phyloP scores from a whole-genome alignment of 2,797 vertebrate genomes.

The Helostoma temminkii region DNA sequence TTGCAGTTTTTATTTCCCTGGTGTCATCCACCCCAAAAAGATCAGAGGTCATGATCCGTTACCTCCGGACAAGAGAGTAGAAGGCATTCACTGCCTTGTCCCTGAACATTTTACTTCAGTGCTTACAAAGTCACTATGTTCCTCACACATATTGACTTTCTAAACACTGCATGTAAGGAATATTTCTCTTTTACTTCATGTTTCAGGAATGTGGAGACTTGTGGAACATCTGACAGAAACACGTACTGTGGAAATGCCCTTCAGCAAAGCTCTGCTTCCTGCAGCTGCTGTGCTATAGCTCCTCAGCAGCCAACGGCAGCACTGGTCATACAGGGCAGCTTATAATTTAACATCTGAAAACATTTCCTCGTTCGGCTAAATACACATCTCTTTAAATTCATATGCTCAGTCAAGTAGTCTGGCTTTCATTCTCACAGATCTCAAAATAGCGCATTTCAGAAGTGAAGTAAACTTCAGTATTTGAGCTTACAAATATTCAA shows the following conservation, averaged over 20 bases:
- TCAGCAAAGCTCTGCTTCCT: constrained; percentile 31
- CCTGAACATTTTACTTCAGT: neutral
- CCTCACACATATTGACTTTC: no score
- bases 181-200: neutral
- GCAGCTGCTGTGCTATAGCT: no score
- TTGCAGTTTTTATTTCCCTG: neutral
- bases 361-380: neutral
- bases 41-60: constrained; percentile 22
- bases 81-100: no score
- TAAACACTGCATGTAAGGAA: neutral
- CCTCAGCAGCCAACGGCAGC: constrained; percentile 10
- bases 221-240: constrained; percentile 17
- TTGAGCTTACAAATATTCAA: neutral
- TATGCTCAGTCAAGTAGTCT: neutral
- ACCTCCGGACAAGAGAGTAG: neutral
- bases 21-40: neutral
- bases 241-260: constrained; percentile 17
- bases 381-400: neutral
- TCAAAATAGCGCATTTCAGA: neutral
- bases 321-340: constrained; percentile 9
- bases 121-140: no score
- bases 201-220: constrained; percentile 31
- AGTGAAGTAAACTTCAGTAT: no score
- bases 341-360: constrained; percentile 1
- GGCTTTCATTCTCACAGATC: neutral